Evolutionary conservation across 2,113 vertebrate species (phyloP), one percentile per base, ranked within the genome.

Genomic region (Spheniscus mendiculus): DNA sequence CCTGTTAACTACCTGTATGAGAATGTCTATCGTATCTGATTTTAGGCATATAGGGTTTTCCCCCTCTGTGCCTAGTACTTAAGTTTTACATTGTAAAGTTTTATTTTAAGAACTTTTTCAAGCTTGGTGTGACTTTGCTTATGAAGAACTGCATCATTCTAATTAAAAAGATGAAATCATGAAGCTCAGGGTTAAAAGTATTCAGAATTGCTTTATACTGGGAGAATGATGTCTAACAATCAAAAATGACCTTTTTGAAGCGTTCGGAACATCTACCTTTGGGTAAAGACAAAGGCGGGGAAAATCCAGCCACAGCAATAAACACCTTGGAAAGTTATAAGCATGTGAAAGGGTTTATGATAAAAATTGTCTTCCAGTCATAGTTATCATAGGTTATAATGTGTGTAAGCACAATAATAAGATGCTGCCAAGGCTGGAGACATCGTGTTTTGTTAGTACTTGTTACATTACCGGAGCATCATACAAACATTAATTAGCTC

Each of bases 361-460:
- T 36, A 45, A 90, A 44, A 44, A 15, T 56, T 88, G 58, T 94
- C 27, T 94, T 94, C 66, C 9, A 96, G 62, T 87, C 36, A 8
- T 69, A 27, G 29, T 85, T 95, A 96, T 95, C 87, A 4, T 30
- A 62, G 78, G 49, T 87, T 95, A 66, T 94, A 77, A 96, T 94
- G 89, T 94, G 74, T 85, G 66, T 52, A 91, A 91, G 20, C 3
- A 16, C 49, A 66, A 56, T 93, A 95, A 61, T 69, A 72, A 92
- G 53, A 49, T 94, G 92, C 77, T 36, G 29, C 56, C 32, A 56
- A 52, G 38, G 36, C 92, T 92, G 79, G 77, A 97, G 89, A 86
- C 56, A 16, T 44, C 9, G 10, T 73, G 55, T 83, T 84, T 86
- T 93, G 93, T 96, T 95, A 91, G 71, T 94, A 92, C 93, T 97